These are phyloP conservation scores for Caenorhabditis sp. DNA, from an alignment of 2,888 invertebrate species.

Conservation along the genomic window DNA sequence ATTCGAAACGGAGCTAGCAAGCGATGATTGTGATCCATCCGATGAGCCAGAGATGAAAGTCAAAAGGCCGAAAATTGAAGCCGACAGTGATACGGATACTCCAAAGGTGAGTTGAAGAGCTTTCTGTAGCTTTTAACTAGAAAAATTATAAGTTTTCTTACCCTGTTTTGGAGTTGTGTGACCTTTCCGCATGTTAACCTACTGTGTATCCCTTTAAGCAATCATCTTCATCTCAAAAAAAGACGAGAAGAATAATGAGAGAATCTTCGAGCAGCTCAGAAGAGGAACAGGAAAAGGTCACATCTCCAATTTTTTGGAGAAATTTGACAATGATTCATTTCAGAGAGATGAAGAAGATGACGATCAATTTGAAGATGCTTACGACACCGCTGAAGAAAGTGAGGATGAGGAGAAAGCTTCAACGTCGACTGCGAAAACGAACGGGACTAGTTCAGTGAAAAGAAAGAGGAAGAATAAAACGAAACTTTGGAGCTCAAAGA, in stretches of 20 bases:
- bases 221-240: background rate
- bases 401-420: constrained; percentile 8
- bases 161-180: too few species aligned
- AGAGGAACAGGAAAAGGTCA: background rate
- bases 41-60: background rate
- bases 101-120: background rate
- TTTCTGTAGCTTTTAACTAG: too few species aligned
- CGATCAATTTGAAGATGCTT: constrained; percentile 3
- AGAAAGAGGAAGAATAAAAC: constrained; percentile 17
- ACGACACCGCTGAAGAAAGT: constrained; percentile 8
- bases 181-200: too few species aligned
- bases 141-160: too few species aligned
- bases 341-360: constrained; percentile 36
- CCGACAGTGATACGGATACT: constrained; percentile 21
- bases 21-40: constrained; percentile 23
- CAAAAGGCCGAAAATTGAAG: background rate
- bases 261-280: background rate
- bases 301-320: background rate
- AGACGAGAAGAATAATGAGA: background rate
- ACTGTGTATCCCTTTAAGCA: background rate
- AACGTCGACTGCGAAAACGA: background rate
- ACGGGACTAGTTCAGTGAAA: background rate
- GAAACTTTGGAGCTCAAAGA: constrained; percentile 1
- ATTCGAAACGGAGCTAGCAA: constrained; percentile 17
- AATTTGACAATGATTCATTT: constrained; percentile 4